These are phyloP conservation scores for Tupiocoris notatus DNA, from an alignment of 2,888 invertebrate species.

Conservation along the genomic window DNA sequence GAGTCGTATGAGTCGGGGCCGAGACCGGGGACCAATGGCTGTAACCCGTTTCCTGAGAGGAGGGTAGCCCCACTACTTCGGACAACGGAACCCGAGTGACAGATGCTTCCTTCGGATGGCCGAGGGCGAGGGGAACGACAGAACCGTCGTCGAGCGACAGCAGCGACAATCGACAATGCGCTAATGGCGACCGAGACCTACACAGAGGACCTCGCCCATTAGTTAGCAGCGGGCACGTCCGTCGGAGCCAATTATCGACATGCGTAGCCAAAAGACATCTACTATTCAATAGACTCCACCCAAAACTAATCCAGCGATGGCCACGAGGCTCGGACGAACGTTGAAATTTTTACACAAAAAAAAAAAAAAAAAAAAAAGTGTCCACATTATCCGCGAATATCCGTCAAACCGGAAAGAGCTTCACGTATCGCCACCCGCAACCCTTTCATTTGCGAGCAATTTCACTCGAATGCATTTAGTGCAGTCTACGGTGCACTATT, in stretches of 20 bases:
- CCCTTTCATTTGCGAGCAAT: not conserved
- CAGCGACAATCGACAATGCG: slow-evolving; percentile 19
- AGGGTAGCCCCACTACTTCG: not conserved
- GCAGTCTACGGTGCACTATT: no score
- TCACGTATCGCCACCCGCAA: no score
- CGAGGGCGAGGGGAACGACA: no score
- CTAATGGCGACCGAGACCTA: slow-evolving; percentile 31
- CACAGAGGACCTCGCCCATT: slow-evolving; percentile 11
- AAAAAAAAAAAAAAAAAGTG: no score
- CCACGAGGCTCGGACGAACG: not conserved
- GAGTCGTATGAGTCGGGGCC: slow-evolving; percentile 2
- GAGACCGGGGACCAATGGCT: slow-evolving; percentile 28
- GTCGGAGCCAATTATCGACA: slow-evolving; percentile 24
- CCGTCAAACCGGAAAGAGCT: no score
- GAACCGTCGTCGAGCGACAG: not conserved
- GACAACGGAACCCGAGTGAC: no score
- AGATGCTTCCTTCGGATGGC: slow-evolving; percentile 16
- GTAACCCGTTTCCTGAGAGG: slow-evolving; percentile 36
- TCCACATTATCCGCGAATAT: no score
- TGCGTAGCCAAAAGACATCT: not conserved
- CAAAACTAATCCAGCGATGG: not conserved
- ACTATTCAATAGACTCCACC: not conserved
- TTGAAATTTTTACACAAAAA: no score
- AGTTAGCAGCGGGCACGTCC: slow-evolving; percentile 29
- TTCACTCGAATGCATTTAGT: not conserved